Conservation (phyloP, 2,888 invertebrate genomes). For the Polietes domitor region DNA sequence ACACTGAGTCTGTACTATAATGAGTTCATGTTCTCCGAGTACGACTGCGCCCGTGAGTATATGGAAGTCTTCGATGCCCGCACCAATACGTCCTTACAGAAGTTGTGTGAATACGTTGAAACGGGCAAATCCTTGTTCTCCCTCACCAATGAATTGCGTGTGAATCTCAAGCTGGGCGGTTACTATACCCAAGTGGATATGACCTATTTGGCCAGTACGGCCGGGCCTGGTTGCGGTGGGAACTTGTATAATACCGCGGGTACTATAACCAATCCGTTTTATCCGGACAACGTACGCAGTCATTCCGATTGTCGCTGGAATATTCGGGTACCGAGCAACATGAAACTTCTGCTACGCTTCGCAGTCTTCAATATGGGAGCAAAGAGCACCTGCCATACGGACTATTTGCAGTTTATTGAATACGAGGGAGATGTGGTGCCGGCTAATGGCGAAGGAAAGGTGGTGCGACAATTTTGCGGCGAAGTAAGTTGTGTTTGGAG, state of each 20-base stretch:
- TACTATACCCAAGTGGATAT: conserved; percentile 81
- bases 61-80: conserved; percentile 81
- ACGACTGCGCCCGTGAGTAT: conserved; percentile 72
- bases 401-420: conserved; percentile 86
- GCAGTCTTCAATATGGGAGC: conserved; percentile 85
- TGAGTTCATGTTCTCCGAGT: conserved; percentile 79
- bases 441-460: conserved; percentile 68
- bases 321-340: conserved; percentile 83
- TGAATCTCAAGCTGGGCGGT: conserved; percentile 82
- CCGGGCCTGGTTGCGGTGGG: conserved; percentile 87
- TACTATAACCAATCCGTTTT: conserved; percentile 86
- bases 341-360: conserved; percentile 82
- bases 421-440: conserved; percentile 71
- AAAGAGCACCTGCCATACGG: conserved; percentile 83
- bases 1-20: conserved; percentile 88
- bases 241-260: conserved; percentile 84
- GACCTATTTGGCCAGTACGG: conserved; percentile 83
- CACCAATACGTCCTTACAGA: conserved; percentile 80
- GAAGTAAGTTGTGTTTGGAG: no score
- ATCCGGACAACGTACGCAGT: conserved; percentile 84
- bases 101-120: conserved; percentile 82
- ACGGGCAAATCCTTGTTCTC: conserved; percentile 87
- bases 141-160: conserved; percentile 84
- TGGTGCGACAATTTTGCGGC: conserved; percentile 81
- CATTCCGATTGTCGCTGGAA: conserved; percentile 85